phyloP scores from a whole-genome alignment of 2,888 invertebrate species.

The Abrostola triplasia region DNA sequence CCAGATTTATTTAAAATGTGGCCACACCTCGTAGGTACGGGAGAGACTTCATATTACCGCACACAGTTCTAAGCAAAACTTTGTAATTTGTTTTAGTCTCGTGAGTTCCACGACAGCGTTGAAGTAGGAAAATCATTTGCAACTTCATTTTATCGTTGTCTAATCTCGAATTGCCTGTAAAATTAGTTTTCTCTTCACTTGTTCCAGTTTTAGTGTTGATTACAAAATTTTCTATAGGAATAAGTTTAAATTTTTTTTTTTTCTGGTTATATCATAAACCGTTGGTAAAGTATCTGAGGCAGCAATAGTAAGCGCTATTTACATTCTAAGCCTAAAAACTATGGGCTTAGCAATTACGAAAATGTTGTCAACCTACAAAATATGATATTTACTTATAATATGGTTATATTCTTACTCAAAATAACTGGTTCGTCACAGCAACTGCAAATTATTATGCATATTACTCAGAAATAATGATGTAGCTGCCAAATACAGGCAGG shows the following conservation, averaged over 20 bases:
- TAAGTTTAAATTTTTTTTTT: too few relatives aligned
- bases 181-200: neutral
- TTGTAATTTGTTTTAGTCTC: slow-evolving; percentile 46
- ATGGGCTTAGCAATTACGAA: too few relatives aligned
- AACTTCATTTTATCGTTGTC: slow-evolving; percentile 9
- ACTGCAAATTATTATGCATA: neutral
- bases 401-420: too few relatives aligned
- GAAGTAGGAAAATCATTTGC: slow-evolving; percentile 23
- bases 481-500: slow-evolving; percentile 30
- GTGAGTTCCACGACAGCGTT: slow-evolving; percentile 9
- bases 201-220: neutral
- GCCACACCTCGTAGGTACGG: slow-evolving; percentile 15
- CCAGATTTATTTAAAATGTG: slow-evolving; percentile 26
- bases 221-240: neutral
- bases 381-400: too few relatives aligned
- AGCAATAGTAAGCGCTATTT: too few relatives aligned
- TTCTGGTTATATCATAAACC: too few relatives aligned
- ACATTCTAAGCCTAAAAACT: too few relatives aligned
- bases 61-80: slow-evolving; percentile 35
- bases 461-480: slow-evolving; percentile 28
- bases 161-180: neutral
- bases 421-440: too few relatives aligned
- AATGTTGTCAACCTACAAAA: too few relatives aligned
- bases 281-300: too few relatives aligned
- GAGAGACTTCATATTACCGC: slow-evolving; percentile 21